Conservation (phyloP, 2,797 vertebrate species). For the Coregonus sp. region DNA sequence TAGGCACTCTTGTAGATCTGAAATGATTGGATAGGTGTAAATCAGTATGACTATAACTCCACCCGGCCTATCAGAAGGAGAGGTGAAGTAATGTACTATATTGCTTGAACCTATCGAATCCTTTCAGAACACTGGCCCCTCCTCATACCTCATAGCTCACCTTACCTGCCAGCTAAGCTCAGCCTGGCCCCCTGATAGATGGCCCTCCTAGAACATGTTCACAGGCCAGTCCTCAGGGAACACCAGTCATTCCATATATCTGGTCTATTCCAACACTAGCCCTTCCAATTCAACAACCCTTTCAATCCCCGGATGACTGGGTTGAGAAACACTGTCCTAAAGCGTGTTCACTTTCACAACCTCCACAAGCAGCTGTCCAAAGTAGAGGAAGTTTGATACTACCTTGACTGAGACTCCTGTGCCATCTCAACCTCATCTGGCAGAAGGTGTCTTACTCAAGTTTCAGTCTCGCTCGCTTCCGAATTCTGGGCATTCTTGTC, state of each 20-base stretch:
- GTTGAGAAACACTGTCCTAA: neutral
- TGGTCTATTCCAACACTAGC: neutral
- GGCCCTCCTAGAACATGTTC: neutral
- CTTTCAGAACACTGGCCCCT: neutral
- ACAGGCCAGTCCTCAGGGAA: neutral
- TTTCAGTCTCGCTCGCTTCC: neutral
- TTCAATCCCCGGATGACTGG: neutral
- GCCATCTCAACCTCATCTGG: constrained; percentile 14
- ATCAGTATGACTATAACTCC: too few relatives aligned
- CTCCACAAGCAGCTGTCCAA: too few relatives aligned
- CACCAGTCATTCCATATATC: neutral
- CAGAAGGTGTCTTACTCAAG: constrained; percentile 8
- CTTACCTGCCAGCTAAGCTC: constrained; percentile 20
- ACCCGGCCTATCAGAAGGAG: too few relatives aligned
- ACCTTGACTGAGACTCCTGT: neutral
- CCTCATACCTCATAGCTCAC: constrained; percentile 21
- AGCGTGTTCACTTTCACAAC: neutral
- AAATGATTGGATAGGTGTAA: too few relatives aligned
- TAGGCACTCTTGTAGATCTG: too few relatives aligned
- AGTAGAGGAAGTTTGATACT: neutral
- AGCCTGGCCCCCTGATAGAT: constrained; percentile 24
- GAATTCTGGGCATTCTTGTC: neutral
- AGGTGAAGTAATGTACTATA: neutral
- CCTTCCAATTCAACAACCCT: neutral
- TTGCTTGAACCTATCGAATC: neutral